These are phyloP conservation scores for Empis livida DNA, from an alignment of 2,888 invertebrate species.

Conservation along the genomic window DNA sequence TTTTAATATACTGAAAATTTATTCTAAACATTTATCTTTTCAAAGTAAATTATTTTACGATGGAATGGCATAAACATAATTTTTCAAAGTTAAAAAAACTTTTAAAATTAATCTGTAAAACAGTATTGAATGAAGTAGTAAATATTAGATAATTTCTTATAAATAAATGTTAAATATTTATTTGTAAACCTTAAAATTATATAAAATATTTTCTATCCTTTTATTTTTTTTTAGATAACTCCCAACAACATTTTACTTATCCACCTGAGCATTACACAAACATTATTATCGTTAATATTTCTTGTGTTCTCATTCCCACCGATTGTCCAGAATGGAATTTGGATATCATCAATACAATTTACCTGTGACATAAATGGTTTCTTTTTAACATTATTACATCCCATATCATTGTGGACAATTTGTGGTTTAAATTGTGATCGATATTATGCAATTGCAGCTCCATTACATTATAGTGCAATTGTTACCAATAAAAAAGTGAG, in stretches of 20 bases:
- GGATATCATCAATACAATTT: slow-evolving; percentile 38
- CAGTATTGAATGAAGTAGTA: no score
- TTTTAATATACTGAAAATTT: no score
- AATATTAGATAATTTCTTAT: no score
- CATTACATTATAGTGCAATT: slow-evolving; percentile 64
- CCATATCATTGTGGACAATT: slow-evolving; percentile 65
- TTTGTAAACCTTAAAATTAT: no score
- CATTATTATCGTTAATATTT: slow-evolving; percentile 49
- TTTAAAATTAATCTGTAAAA: no score
- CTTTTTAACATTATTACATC: slow-evolving; percentile 55
- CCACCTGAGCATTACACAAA: slow-evolving; percentile 58
- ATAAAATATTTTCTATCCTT: not conserved
- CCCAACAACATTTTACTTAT: slow-evolving; percentile 60
- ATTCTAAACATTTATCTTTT: no score
- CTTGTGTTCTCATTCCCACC: slow-evolving; percentile 44
- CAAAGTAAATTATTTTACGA: no score
- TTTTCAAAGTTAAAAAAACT: no score
- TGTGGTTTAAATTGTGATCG: slow-evolving; percentile 68
- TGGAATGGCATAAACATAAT: no score
- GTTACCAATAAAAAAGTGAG: slow-evolving; percentile 56
- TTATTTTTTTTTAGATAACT: slow-evolving; percentile 39
- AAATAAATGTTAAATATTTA: no score
- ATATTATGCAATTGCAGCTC: slow-evolving; percentile 68
- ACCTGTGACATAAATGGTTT: slow-evolving; percentile 53
- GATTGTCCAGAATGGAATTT: slow-evolving; percentile 25